phyloP scores from a whole-genome alignment of 1,140 invertebrate species.

The Eriocheir sinensis region DNA sequence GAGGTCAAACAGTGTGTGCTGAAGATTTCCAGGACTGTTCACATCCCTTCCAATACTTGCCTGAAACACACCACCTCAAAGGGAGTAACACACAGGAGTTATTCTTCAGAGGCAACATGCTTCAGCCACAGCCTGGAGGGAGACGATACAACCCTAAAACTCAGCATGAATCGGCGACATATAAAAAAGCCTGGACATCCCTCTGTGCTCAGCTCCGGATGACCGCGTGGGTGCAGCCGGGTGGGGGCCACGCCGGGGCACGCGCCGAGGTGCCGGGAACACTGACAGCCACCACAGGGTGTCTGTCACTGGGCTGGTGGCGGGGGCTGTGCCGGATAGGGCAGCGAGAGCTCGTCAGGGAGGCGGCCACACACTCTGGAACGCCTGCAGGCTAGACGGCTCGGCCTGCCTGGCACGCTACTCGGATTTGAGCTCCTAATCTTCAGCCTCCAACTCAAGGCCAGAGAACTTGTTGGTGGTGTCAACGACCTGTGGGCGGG shows the following conservation, averaged over 20 bases:
- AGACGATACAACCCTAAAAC: not conserved
- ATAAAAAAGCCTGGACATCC: not conserved
- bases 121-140: not conserved
- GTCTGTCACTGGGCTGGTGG: not conserved
- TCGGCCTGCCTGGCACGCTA: slow-evolving; percentile 41
- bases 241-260: slow-evolving; percentile 17
- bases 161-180: not conserved
- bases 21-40: not conserved
- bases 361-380: slow-evolving; percentile 44
- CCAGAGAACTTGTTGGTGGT: slow-evolving; percentile 66
- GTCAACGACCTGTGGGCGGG: slow-evolving; percentile 46
- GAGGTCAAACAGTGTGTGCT: not conserved
- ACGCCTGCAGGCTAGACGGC: slow-evolving; percentile 48
- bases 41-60: not conserved
- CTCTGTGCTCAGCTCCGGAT: not conserved
- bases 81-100: too few species aligned
- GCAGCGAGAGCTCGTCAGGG: slow-evolving; percentile 32
- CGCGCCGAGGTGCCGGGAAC: not conserved
- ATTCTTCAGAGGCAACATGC: too few species aligned
- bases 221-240: not conserved
- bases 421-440: slow-evolving; percentile 23
- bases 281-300: slow-evolving; percentile 30
- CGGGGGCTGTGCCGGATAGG: slow-evolving; percentile 35
- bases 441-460: slow-evolving; percentile 60
- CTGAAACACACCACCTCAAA: too few species aligned